Evolutionary conservation across 2,797 vertebrate species (phyloP).

Genomic region (Loris lydekkerianus): DNA sequence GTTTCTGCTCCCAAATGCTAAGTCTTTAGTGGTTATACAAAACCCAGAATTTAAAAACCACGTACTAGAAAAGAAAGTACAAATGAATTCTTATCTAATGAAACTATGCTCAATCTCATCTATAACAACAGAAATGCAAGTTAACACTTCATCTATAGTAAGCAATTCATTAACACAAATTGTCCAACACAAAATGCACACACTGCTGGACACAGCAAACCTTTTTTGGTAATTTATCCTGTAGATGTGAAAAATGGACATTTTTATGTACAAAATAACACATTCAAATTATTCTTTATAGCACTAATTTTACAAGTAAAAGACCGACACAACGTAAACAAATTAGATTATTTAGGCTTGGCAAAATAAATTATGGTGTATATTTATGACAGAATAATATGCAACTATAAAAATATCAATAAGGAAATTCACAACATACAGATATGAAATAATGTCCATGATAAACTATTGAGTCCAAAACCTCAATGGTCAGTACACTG

Average conservation of each 20-base stretch:
- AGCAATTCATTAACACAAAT: neutral
- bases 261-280: neutral
- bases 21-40: slow-evolving; percentile 40
- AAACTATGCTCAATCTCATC: slow-evolving; percentile 37
- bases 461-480: neutral
- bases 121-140: neutral
- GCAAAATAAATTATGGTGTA: slow-evolving; percentile 13
- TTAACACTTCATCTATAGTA: slow-evolving; percentile 7
- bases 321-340: neutral
- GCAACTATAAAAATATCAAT: slow-evolving; percentile 12
- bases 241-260: neutral
- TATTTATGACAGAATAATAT: slow-evolving; percentile 45
- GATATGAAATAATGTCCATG: slow-evolving; percentile 39
- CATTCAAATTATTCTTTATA: neutral
- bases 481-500: neutral
- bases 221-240: slow-evolving; percentile 19
- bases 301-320: neutral
- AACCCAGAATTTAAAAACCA: slow-evolving; percentile 24
- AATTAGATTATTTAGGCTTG: neutral
- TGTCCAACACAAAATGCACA: neutral
- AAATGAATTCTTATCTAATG: neutral
- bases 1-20: neutral
- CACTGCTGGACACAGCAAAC: neutral
- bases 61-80: neutral
- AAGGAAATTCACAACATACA: neutral